phyloP scores from a whole-genome alignment of 1,140 invertebrate genomes.

The Saccostrea cuccullata region DNA sequence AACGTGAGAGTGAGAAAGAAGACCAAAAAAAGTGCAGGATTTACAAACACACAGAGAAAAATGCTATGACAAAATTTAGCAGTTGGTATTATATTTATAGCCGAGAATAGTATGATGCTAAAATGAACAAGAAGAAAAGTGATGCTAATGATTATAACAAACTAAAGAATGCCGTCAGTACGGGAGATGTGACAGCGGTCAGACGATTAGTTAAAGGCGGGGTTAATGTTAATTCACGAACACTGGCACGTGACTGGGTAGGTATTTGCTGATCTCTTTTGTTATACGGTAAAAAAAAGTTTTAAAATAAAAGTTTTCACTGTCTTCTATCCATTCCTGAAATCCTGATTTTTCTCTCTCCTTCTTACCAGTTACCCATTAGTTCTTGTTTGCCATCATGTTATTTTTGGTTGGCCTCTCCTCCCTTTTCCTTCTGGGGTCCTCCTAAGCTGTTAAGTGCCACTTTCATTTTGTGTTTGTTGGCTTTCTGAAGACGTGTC shows the following conservation, averaged over 20 bases:
- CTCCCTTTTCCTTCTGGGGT: too few species aligned
- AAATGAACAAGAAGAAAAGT: background rate
- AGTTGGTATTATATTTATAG: background rate
- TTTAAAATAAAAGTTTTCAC: too few species aligned
- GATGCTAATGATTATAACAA: slow-evolving; percentile 16
- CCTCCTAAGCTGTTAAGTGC: too few species aligned
- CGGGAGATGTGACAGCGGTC: slow-evolving; percentile 49
- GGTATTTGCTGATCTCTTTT: background rate
- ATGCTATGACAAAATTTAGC: background rate
- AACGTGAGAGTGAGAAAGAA: too few species aligned
- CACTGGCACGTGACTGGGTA: slow-evolving; percentile 51
- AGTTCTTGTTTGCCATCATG: too few species aligned
- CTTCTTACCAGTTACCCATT: too few species aligned
- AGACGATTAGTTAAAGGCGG: slow-evolving; percentile 60
- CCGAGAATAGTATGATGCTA: background rate
- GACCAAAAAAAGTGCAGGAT: too few species aligned
- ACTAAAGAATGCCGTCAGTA: slow-evolving; percentile 52
- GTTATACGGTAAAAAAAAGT: too few species aligned
- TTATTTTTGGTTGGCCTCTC: too few species aligned
- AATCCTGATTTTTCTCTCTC: too few species aligned
- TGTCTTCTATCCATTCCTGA: too few species aligned
- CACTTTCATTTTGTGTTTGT: too few species aligned
- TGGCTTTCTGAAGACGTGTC: background rate
- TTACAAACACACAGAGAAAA: background rate
- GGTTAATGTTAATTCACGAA: slow-evolving; percentile 56